Evolutionary conservation across 2,888 invertebrate genomes (phyloP).

Genomic region (Orgyia antiqua): DNA sequence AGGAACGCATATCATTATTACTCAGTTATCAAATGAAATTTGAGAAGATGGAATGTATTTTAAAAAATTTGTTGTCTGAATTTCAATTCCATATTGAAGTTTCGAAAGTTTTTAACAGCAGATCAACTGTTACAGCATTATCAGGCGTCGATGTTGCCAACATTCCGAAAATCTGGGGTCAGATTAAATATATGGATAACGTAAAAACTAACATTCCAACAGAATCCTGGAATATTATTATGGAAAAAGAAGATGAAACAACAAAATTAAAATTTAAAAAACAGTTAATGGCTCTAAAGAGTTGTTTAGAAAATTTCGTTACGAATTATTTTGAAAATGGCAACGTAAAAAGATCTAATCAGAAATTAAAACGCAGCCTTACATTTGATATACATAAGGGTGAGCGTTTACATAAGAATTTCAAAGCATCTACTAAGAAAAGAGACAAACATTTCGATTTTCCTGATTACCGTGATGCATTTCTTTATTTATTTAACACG

Average conservation of each 20-base stretch:
- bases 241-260: constrained; percentile 49
- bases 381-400: constrained; percentile 35
- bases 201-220: constrained; percentile 38
- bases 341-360: constrained; percentile 12
- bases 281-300: constrained; percentile 49
- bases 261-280: constrained; percentile 49
- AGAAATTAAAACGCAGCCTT: constrained; percentile 18
- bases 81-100: constrained; percentile 67
- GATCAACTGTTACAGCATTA: constrained; percentile 37
- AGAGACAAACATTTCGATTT: constrained; percentile 58
- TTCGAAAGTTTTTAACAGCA: constrained; percentile 54
- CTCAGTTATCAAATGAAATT: constrained; percentile 52
- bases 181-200: constrained; percentile 35
- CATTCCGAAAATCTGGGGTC: constrained; percentile 33
- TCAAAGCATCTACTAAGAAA: constrained; percentile 46
- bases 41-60: constrained; percentile 48
- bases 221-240: constrained; percentile 52
- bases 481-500: constrained; percentile 47
- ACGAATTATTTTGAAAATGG: constrained; percentile 36
- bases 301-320: constrained; percentile 47
- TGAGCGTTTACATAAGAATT: constrained; percentile 27
- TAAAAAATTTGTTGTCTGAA: constrained; percentile 53
- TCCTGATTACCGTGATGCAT: constrained; percentile 58
- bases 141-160: constrained; percentile 35
- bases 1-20: constrained; percentile 46